Base-by-base conservation (phyloP, 2,797 vertebrate species). In the Dallia pectoralis region DNA sequence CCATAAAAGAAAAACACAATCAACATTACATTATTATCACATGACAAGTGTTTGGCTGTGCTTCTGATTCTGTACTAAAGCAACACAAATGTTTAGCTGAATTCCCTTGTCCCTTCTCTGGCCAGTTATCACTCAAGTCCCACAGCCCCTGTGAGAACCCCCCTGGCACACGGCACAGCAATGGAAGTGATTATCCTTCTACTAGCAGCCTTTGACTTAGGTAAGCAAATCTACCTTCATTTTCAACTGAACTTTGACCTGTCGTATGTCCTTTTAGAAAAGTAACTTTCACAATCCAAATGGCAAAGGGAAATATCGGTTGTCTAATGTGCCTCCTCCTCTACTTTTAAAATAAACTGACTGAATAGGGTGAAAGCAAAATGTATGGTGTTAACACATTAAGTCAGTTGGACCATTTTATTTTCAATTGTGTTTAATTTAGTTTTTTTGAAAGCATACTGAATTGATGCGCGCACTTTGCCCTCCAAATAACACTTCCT, bases 1-100 rank as follows among this genome's bases (percentile, higher is more conserved):
- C 67, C 69, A 67, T 73, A 67, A 64, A 77, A 16, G 48, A 32
- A 4, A 18, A 72, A 9, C 53, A 59, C 53, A 59, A 27, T 9
- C 53, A 27, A 44, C 51, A 22, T 44, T 30, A 25, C 25, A 51
- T 30, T 1, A 9, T 0, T 32, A 51, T 51, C 2, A 62, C 48
- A 30, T 30, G 19, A 32, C n/a, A 22, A 19, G 19, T 73, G 40
- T 8, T 48, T 69, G 12, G 47, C 36, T 53, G 12, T 61, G 30
- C 56, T 56, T 66, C 14, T 51, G 30, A 61, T 25, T 27, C 7
- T 70, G 33, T 53, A 49, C 6, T 4, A 33, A n/a, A 56, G 3
- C 0, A 29, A 67, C 30, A 30, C 40, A 25, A 56, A 22, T 11
- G 25, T 56, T 22, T 56, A 4, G n/a, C 53, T 59, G 49, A 19